These are phyloP conservation scores for Lepus americanus DNA, from an alignment of 2,113 vertebrate genomes.

Conservation along the genomic window DNA sequence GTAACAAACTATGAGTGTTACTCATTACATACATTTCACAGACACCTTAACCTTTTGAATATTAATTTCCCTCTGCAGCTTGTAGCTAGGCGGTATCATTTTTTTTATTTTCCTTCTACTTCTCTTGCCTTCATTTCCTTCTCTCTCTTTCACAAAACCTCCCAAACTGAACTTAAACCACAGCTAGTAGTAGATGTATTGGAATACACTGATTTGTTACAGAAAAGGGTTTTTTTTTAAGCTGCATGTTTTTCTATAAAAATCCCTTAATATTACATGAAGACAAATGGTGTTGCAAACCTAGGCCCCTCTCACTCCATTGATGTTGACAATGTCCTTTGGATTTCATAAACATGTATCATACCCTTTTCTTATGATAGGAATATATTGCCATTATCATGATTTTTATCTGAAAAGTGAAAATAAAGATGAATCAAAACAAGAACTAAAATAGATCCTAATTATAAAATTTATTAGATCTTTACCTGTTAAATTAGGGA, in stretches of 20 bases:
- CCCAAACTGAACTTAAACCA: conserved; percentile 78
- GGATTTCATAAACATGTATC: neutral
- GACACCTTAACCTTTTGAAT: conserved; percentile 97
- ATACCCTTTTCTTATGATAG: conserved; percentile 41
- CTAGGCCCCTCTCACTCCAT: conserved; percentile 14
- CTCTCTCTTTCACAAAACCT: conserved; percentile 73
- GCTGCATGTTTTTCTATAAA: conserved; percentile 58
- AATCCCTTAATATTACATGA: conserved; percentile 71
- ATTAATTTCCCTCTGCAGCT: conserved; percentile 92
- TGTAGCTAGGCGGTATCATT: conserved; percentile 87
- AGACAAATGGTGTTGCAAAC: conserved; percentile 58
- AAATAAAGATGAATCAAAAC: conserved; percentile 53
- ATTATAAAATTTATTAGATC: neutral
- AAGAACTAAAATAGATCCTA: neutral
- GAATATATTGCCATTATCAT: conserved; percentile 34
- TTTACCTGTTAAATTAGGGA: conserved; percentile 14
- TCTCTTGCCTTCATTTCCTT: conserved; percentile 81
- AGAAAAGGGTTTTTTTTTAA: conserved; percentile 64
- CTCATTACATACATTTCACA: conserved; percentile 96
- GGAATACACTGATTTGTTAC: conserved; percentile 83
- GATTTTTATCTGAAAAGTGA: neutral
- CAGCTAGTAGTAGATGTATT: conserved; percentile 72
- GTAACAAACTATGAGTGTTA: conserved; percentile 95
- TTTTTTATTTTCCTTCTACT: conserved; percentile 74
- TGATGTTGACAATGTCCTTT: conserved; percentile 21